Evolutionary conservation across 2,888 invertebrate genomes (phyloP).

Genomic region (Caradrina kadenii): DNA sequence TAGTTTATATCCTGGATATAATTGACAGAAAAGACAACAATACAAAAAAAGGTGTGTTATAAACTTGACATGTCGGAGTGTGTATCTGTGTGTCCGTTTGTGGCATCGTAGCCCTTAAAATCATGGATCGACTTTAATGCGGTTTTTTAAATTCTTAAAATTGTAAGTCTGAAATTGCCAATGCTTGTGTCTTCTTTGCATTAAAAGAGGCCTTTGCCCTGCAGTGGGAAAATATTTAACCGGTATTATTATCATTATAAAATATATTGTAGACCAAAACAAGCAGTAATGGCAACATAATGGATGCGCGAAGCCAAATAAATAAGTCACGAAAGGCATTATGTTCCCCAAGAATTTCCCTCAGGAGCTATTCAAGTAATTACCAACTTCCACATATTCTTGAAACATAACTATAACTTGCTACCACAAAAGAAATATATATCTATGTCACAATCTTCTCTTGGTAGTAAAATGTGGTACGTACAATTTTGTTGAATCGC

Average conservation of each 20-base stretch:
- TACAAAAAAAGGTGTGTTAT: too few relatives aligned
- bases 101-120: too few relatives aligned
- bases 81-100: too few relatives aligned
- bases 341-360: conserved; percentile 32
- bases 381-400: conserved; percentile 26
- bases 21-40: too few relatives aligned
- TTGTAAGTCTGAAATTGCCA: too few relatives aligned
- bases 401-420: conserved; percentile 12
- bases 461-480: neutral
- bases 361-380: conserved; percentile 36
- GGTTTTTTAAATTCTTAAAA: too few relatives aligned
- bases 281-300: conserved; percentile 17
- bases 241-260: neutral
- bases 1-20: neutral
- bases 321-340: conserved; percentile 28
- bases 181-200: too few relatives aligned
- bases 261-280: conserved; percentile 15
- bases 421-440: conserved; percentile 4
- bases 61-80: too few relatives aligned
- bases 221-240: too few relatives aligned
- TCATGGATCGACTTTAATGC: too few relatives aligned
- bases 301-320: conserved; percentile 31
- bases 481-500: too few relatives aligned
- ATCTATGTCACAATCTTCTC: conserved; percentile 4
- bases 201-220: too few relatives aligned